These are phyloP conservation scores for Drosophila grimshawi DNA, from an alignment of 1,140 invertebrate genomes.

Conservation along the genomic window DNA sequence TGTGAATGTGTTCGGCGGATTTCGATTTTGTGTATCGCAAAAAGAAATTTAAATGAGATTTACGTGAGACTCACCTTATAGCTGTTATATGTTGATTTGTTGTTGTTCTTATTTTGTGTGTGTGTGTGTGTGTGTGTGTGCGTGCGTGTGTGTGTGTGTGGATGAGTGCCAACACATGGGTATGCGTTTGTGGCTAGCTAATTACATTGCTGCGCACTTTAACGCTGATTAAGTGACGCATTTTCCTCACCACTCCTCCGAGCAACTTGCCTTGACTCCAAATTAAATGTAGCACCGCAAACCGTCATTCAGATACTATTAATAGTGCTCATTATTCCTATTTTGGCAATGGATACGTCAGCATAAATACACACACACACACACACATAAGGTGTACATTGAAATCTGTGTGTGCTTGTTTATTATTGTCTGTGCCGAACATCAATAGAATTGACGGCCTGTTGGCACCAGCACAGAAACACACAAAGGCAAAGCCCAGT, in stretches of 20 bases:
- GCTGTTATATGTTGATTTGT: constrained; percentile 32
- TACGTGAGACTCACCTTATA: constrained; percentile 25
- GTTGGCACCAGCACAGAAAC: constrained; percentile 49
- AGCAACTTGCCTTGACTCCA: neutral
- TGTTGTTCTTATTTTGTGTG: constrained; percentile 13
- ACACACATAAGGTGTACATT: neutral
- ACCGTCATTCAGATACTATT: constrained; percentile 50
- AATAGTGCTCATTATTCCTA: constrained; percentile 69
- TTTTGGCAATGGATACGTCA: constrained; percentile 68
- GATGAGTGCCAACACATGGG: constrained; percentile 16
- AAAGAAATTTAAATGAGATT: constrained; percentile 75
- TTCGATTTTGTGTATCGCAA: constrained; percentile 45
- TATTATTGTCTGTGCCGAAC: constrained; percentile 20
- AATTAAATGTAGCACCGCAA: constrained; percentile 57
- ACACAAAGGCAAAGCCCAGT: constrained; percentile 22
- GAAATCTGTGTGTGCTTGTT: neutral
- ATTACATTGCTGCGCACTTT: constrained; percentile 57
- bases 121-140: constrained; percentile 6
- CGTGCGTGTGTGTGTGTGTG: constrained; percentile 13
- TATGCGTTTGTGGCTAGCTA: constrained; percentile 38
- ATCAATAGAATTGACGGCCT: constrained; percentile 50
- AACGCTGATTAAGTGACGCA: constrained; percentile 45
- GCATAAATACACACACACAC: constrained; percentile 21
- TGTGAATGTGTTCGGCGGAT: constrained; percentile 4
- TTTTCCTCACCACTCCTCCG: neutral